Evolutionary conservation across 1,140 invertebrate genomes (phyloP).

Genomic region (Ganaspis sp.): DNA sequence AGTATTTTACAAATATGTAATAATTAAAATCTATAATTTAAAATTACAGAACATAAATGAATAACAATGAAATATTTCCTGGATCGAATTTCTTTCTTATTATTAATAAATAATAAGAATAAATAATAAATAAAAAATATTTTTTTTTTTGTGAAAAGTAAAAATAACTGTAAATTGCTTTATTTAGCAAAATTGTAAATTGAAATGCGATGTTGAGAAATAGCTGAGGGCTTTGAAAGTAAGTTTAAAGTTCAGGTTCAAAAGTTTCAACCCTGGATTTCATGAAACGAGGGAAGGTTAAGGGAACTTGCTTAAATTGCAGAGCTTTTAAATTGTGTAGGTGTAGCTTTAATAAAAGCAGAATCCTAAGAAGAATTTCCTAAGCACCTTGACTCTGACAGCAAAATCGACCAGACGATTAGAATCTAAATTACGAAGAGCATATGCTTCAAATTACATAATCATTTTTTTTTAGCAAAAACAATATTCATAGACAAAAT

Average conservation of each 20-base stretch:
- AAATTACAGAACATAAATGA: too few relatives aligned
- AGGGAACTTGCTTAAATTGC: background rate
- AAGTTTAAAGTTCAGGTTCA: background rate
- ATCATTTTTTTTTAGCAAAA: background rate
- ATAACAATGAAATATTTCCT: too few relatives aligned
- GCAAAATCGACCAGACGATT: slow-evolving; percentile 55
- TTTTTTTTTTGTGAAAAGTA: too few relatives aligned
- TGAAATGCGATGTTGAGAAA: background rate
- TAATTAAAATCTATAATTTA: too few relatives aligned
- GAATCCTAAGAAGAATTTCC: background rate
- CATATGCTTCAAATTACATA: slow-evolving; percentile 21
- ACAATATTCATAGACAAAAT: too few relatives aligned
- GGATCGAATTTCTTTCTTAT: too few relatives aligned
- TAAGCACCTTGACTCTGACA: slow-evolving; percentile 55
- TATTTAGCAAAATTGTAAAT: background rate
- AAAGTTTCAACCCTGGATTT: background rate
- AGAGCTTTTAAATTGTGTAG: background rate
- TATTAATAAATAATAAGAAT: too few relatives aligned
- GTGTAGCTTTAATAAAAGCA: background rate
- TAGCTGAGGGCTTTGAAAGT: background rate
- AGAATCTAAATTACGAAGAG: slow-evolving; percentile 51
- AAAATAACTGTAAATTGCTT: background rate
- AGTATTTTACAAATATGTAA: too few relatives aligned
- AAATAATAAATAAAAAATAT: too few relatives aligned
- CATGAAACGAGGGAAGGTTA: background rate